A percentile compares a stretch with the other conserved stretches of the same genome.
Conservation (phyloP, 2,113 vertebrate species). For the Pelvicachromis taeniatus region DNA sequence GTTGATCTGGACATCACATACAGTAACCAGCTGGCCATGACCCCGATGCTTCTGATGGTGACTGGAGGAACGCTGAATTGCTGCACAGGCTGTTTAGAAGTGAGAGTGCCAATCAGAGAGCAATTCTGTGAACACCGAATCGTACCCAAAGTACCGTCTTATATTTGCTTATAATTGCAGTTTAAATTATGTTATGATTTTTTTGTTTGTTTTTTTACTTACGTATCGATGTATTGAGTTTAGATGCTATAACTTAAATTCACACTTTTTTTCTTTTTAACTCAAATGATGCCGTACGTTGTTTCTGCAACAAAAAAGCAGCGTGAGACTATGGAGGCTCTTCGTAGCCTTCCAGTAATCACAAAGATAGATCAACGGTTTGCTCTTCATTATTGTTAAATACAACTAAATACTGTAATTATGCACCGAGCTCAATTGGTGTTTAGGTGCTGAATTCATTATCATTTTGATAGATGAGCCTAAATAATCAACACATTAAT, state of each 20-base stretch:
- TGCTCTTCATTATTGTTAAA: constrained; percentile 82
- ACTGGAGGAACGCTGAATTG: constrained; percentile 83
- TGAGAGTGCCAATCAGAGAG: constrained; percentile 35
- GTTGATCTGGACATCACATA: constrained; percentile 85
- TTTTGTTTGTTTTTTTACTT: neutral
- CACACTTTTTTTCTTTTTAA: neutral
- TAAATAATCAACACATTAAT: constrained; percentile 99
- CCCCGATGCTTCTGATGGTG: constrained; percentile 81
- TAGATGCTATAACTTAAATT: neutral
- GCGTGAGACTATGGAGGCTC: constrained; percentile 24
- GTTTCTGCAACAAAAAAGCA: neutral
- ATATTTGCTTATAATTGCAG: neutral
- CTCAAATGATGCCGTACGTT: neutral
- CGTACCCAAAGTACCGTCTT: constrained; percentile 19
- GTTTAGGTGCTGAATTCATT: constrained; percentile 99
- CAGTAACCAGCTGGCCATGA: constrained; percentile 89
- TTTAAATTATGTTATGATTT: neutral
- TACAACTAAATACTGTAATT: constrained; percentile 98
- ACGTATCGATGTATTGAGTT: neutral
- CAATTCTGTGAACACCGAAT: constrained; percentile 12
- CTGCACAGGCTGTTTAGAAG: constrained; percentile 62
- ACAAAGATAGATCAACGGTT: constrained; percentile 65
- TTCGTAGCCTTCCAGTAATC: constrained; percentile 47
- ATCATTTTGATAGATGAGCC: constrained; percentile 99
- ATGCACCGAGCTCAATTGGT: constrained; percentile 92